phyloP scores from a whole-genome alignment of 2,888 invertebrate genomes.

The Octonoba sinensis region DNA sequence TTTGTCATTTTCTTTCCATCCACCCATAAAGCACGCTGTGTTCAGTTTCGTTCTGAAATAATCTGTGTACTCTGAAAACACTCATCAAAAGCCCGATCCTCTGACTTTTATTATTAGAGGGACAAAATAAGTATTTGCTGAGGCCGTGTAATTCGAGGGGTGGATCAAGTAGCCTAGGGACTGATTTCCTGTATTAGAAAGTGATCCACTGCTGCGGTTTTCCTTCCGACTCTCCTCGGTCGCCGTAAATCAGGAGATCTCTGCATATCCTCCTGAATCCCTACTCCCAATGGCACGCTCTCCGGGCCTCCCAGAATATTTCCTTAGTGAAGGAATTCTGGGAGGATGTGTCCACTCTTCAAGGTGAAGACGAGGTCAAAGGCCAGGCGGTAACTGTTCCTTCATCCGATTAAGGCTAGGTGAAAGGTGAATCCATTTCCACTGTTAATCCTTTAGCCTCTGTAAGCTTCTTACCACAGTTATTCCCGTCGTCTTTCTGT shows the following conservation, averaged over 20 bases:
- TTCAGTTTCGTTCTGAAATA: not conserved
- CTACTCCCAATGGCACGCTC: constrained; percentile 5
- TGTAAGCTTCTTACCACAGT: constrained; percentile 40
- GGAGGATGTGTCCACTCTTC: constrained; percentile 45
- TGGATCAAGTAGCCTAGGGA: constrained; percentile 50
- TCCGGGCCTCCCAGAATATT: constrained; percentile 11
- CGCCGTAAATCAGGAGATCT: constrained; percentile 59
- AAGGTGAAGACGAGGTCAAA: constrained; percentile 35
- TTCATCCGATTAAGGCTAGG: constrained; percentile 47
- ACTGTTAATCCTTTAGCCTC: constrained; percentile 52
- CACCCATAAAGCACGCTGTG: no score
- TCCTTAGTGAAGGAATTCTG: constrained; percentile 31
- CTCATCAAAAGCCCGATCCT: constrained; percentile 6
- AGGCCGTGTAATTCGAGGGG: constrained; percentile 44
- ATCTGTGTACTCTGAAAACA: constrained; percentile 34
- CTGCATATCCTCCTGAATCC: constrained; percentile 48
- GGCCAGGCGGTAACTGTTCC: constrained; percentile 19
- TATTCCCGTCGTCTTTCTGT: constrained; percentile 15
- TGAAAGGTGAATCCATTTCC: constrained; percentile 37
- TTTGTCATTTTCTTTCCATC: no score
- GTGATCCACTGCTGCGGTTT: constrained; percentile 59
- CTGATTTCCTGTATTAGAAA: constrained; percentile 53
- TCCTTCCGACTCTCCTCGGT: constrained; percentile 49
- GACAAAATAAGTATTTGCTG: constrained; percentile 43
- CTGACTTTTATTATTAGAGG: constrained; percentile 17